phyloP scores from a whole-genome alignment of 2,113 vertebrate species.

The Larimichthys crocea region DNA sequence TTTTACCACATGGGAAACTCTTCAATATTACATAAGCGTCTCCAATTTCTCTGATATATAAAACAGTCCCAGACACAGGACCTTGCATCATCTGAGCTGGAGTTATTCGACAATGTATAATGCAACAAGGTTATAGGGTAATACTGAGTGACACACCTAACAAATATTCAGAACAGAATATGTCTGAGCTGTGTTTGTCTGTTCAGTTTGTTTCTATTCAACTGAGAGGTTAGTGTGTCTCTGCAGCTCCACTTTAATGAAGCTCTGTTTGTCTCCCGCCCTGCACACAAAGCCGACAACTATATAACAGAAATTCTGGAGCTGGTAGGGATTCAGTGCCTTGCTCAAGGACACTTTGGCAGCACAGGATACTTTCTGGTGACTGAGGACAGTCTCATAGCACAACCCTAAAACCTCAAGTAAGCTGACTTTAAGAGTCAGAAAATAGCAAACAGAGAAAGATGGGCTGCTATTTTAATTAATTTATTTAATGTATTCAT shows the following conservation, averaged over 20 bases:
- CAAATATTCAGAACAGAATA: background rate
- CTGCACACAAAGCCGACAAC: background rate
- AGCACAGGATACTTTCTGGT: background rate
- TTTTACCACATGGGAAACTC: constrained; percentile 77
- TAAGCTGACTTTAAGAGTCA: background rate
- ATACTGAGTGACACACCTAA: constrained; percentile 5
- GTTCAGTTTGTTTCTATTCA: background rate
- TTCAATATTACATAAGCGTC: constrained; percentile 81
- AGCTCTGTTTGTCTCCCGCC: background rate
- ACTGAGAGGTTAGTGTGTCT: background rate
- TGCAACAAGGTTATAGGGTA: constrained; percentile 56
- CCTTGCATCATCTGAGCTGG: constrained; percentile 76
- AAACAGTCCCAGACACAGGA: constrained; percentile 73
- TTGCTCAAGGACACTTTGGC: background rate
- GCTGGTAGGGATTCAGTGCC: background rate
- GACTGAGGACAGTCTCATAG: background rate
- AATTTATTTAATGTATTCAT: too few species aligned
- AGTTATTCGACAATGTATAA: constrained; percentile 73
- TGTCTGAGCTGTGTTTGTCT: background rate
- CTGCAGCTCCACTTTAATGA: background rate
- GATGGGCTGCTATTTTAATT: background rate
- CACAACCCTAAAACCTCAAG: background rate
- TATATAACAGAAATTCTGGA: background rate
- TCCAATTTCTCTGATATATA: constrained; percentile 78
- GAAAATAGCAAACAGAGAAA: too few species aligned